A percentile compares a stretch with the other conserved stretches of the same genome.
phyloP scores from a whole-genome alignment of 2,888 invertebrate species.

The Perizoma flavofasciatum region DNA sequence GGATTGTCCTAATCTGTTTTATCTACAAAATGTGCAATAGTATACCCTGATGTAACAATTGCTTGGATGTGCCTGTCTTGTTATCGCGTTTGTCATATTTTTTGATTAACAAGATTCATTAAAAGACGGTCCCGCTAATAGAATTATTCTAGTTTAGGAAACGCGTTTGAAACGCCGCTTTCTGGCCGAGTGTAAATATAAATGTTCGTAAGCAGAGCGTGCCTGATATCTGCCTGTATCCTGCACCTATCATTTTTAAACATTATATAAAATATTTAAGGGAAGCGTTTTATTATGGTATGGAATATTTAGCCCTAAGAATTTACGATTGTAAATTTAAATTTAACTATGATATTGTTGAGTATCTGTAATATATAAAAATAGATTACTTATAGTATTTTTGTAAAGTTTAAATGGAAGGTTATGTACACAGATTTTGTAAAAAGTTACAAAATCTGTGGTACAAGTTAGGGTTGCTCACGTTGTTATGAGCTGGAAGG shows the following conservation, averaged over 20 bases:
- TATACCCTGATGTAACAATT: slow-evolving; percentile 40
- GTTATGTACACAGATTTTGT: slow-evolving; percentile 53
- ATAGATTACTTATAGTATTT: slow-evolving; percentile 62
- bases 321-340: slow-evolving; percentile 76
- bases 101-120: slow-evolving; percentile 6
- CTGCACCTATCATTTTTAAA: slow-evolving; percentile 45
- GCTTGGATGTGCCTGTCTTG: slow-evolving; percentile 30
- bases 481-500: slow-evolving; percentile 20
- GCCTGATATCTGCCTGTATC: slow-evolving; percentile 21
- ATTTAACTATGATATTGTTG: slow-evolving; percentile 79
- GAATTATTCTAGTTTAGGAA: slow-evolving; percentile 31
- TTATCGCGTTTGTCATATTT: slow-evolving; percentile 18
- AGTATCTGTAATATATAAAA: slow-evolving; percentile 77
- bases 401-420: slow-evolving; percentile 68
- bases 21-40: slow-evolving; percentile 57
- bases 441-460: slow-evolving; percentile 43
- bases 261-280: slow-evolving; percentile 44
- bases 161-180: slow-evolving; percentile 56
- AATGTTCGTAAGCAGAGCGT: slow-evolving; percentile 31
- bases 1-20: slow-evolving; percentile 19
- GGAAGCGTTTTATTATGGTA: slow-evolving; percentile 49
- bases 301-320: slow-evolving; percentile 60
- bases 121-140: slow-evolving; percentile 44
- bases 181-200: slow-evolving; percentile 54
- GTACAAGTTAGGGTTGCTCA: slow-evolving; percentile 43